Base-by-base conservation (phyloP, 2,888 invertebrate species). In the Tipula confusa region DNA sequence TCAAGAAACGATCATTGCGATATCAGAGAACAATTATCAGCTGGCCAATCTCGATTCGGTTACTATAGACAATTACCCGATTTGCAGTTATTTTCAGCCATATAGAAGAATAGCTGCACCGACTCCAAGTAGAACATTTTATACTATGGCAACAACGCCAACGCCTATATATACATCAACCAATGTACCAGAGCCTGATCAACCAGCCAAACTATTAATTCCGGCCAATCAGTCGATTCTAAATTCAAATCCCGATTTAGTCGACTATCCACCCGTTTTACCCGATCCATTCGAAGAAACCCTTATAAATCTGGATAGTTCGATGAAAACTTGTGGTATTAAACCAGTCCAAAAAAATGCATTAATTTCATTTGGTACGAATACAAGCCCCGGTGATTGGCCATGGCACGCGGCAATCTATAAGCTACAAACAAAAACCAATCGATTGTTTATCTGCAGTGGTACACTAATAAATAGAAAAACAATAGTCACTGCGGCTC, bases 331-430 rank as follows among this genome's bases (percentile, higher is more conserved):
- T 80, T 80, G 80, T 80, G 80, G 80, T 80, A 6, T 80, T 29
- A 80, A 80, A n/a, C 24, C 64, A 64, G 9, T 24, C 9, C 9
- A 64, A 1, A 18, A 24, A 64, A 64, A 64, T 24, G 6, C 29
- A 4, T n/a, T 80, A 29, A 80, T 80, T 15, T 80, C 80, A 2
- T 80, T 29, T 3, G 80, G 80, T 6, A 15, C 11, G 6, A 29
- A 29, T 15, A 80, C 80, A 29, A 80, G 6, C n/a, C 80, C 31
- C 5, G 80, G 90, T 0, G 89, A 90, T 84, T 90, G 90, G 90
- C 90, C 90, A 0, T 90, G 90, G 90, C 90, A 90, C 85, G 87
- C 86, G 0, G 90, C 90, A 0, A 84, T 90, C 28, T 82, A 82
- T 18, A 31, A 36, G 18, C 11, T 18, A 33, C 33, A 33, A 36